Conservation (phyloP, 2,888 invertebrate genomes). For the Drosophila mettleri region DNA sequence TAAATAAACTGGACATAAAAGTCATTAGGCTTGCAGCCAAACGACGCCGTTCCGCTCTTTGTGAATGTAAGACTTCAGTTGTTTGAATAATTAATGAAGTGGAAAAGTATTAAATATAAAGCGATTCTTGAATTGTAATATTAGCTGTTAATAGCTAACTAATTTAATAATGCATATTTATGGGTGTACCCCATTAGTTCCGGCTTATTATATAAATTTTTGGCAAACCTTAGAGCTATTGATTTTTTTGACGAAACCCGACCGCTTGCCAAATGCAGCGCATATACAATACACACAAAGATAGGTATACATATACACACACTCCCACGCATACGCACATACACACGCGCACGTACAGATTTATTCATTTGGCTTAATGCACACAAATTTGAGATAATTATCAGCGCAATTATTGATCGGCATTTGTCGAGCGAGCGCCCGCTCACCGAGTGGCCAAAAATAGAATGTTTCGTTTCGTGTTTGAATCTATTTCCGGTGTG, state of each 20-base stretch:
- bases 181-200: background rate
- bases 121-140: background rate
- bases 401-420: conserved; percentile 57
- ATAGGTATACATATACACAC: conserved; percentile 2
- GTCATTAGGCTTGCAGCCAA: background rate
- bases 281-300: conserved; percentile 26
- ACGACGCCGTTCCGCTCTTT: background rate
- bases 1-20: background rate
- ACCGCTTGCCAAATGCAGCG: conserved; percentile 54
- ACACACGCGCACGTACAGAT: conserved; percentile 1
- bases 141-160: background rate
- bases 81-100: conserved; percentile 25
- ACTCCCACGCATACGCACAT: conserved; percentile 5
- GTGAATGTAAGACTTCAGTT: conserved; percentile 25
- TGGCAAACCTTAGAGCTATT: conserved; percentile 44
- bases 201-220: conserved; percentile 26
- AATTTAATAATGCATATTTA: background rate
- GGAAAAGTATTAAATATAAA: background rate
- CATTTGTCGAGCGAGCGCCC: conserved; percentile 28
- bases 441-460: conserved; percentile 40
- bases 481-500: conserved; percentile 59
- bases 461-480: conserved; percentile 39
- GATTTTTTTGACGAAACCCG: conserved; percentile 59
- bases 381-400: conserved; percentile 50
- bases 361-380: conserved; percentile 61